Percentiles rank a stretch among this genome's conserved stretches.
Conservation (phyloP, 2,113 vertebrate species). For the Pterocles orientalis region DNA sequence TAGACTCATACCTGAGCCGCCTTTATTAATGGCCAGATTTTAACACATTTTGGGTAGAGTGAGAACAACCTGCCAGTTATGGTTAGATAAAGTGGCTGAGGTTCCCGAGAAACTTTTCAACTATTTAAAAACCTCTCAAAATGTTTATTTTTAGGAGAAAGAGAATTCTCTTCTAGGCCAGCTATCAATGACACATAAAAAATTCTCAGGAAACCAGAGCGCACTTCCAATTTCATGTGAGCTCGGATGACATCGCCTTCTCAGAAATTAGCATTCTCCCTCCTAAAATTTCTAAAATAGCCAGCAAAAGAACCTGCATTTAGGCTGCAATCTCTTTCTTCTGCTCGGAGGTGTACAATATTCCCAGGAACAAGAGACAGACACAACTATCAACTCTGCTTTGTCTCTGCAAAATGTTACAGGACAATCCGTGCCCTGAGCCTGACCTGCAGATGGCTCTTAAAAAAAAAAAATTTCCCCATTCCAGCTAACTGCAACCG, state of each 20-base stretch:
- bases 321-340: constrained; percentile 51
- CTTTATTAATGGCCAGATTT: constrained; percentile 50
- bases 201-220: constrained; percentile 67
- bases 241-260: constrained; percentile 66
- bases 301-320: constrained; percentile 39
- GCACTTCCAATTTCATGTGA: constrained; percentile 59
- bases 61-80: constrained; percentile 40
- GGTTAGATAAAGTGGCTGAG: constrained; percentile 38
- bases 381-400: constrained; percentile 72
- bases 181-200: constrained; percentile 68
- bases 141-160: constrained; percentile 69
- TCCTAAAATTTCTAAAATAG: constrained; percentile 68
- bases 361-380: constrained; percentile 70
- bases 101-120: constrained; percentile 51
- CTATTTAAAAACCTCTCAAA: constrained; percentile 68
- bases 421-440: constrained; percentile 62
- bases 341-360: constrained; percentile 61
- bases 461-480: neutral
- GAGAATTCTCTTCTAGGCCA: constrained; percentile 62
- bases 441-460: constrained; percentile 71
- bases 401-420: constrained; percentile 77
- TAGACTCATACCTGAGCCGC: constrained; percentile 29
- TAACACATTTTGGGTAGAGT: constrained; percentile 10
- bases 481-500: constrained; percentile 42
- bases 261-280: constrained; percentile 59